Conservation (phyloP, 2,113 vertebrate genomes). For the Pithys albifrons region DNA sequence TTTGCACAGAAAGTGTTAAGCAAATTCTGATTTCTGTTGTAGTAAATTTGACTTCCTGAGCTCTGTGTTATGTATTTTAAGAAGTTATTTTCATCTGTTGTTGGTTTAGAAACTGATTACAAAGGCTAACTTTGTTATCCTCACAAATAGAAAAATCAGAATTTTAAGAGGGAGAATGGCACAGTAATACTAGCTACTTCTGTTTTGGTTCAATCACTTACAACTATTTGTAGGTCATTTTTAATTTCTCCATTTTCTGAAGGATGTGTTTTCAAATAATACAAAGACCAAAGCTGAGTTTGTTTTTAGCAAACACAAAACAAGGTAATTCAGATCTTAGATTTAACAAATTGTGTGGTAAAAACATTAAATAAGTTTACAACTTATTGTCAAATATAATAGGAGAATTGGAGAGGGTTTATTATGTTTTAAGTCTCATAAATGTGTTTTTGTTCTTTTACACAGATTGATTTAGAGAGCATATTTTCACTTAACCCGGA, state of each 20-base stretch:
- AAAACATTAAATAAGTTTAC: not conserved
- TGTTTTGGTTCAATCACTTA: not conserved
- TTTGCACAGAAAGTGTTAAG: not conserved
- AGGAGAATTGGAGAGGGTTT: not conserved
- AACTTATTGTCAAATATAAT: not conserved
- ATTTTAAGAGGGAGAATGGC: not conserved
- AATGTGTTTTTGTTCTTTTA: not conserved
- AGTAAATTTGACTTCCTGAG: not conserved
- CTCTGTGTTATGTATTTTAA: not conserved
- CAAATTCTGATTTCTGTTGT: not conserved
- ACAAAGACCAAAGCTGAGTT: not conserved
- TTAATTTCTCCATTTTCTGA: not conserved
- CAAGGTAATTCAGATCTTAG: not conserved
- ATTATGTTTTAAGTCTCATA: not conserved
- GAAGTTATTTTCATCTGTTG: not conserved
- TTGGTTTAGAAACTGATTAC: not conserved
- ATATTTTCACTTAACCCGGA: conserved; percentile 94
- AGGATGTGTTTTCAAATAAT: not conserved
- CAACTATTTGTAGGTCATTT: not conserved
- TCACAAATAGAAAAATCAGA: not conserved
- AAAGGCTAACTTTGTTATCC: not conserved
- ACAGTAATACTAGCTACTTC: not conserved
- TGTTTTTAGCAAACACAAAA: not conserved
- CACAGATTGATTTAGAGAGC: conserved; percentile 95
- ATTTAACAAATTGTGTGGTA: not conserved